Evolutionary conservation across 2,113 vertebrate genomes (phyloP).

Genomic region (Mellivora capensis): DNA sequence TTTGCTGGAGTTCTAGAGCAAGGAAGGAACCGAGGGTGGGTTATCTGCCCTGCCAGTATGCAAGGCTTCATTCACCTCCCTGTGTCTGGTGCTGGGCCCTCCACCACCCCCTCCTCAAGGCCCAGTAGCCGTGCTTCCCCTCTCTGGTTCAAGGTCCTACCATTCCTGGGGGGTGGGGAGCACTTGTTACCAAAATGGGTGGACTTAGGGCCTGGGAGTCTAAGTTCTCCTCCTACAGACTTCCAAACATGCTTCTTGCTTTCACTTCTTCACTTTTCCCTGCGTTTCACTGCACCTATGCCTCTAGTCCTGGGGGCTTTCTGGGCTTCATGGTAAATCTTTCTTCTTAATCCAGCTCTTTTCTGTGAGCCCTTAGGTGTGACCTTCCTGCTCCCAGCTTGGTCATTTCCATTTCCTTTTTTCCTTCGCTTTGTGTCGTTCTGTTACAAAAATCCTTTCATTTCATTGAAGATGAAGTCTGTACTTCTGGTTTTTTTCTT

Average conservation of each 20-base stretch:
- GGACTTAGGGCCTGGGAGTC: not conserved
- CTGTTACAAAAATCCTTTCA: not conserved
- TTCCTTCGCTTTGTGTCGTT: not conserved
- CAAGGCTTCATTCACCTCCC: not conserved
- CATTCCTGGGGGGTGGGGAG: not conserved
- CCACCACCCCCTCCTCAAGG: not conserved
- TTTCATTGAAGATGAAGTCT: not conserved
- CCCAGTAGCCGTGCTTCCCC: too few species aligned
- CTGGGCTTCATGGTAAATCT: not conserved
- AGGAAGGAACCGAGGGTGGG: not conserved
- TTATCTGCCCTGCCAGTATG: not conserved
- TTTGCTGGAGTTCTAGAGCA: not conserved
- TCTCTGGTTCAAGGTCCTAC: not conserved
- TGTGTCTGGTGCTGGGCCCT: fast-evolving
- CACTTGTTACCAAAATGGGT: not conserved
- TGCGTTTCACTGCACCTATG: not conserved
- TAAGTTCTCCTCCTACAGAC: not conserved
- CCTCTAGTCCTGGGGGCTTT: not conserved
- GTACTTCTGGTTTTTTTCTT: not conserved
- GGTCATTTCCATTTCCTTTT: not conserved
- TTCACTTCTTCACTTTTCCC: not conserved
- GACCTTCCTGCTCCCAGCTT: not conserved
- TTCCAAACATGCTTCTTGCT: not conserved
- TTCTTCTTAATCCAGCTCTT: not conserved
- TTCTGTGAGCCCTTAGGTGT: not conserved